Conservation (phyloP, 2,113 vertebrate genomes). For the Tringa solitaria region DNA sequence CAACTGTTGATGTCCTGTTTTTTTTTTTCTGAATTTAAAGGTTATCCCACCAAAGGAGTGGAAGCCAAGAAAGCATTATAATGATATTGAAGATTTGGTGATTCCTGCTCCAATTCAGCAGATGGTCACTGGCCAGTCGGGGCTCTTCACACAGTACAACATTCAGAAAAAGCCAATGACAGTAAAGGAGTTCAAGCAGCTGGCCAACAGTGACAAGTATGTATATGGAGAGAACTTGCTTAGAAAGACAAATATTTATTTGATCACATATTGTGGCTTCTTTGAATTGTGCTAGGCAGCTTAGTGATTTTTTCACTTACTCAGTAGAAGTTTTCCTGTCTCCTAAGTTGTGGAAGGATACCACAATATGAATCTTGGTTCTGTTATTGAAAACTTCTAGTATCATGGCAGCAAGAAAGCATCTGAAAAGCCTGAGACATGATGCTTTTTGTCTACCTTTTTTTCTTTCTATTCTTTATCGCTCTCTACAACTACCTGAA, state of each 20-base stretch:
- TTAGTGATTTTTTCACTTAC: neutral
- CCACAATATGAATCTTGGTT: neutral
- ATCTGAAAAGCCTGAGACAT: neutral
- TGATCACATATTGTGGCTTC: neutral
- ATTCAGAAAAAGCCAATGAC: conserved; percentile 83
- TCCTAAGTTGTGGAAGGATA: neutral
- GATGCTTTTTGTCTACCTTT: neutral
- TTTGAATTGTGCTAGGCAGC: neutral
- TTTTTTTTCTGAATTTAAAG: conserved; percentile 61
- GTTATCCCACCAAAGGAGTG: conserved; percentile 82
- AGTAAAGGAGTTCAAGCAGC: conserved; percentile 77
- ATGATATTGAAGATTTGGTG: conserved; percentile 79
- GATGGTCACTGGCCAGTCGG: conserved; percentile 78
- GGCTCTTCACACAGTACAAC: conserved; percentile 80
- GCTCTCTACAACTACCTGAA: neutral
- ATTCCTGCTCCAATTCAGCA: conserved; percentile 84
- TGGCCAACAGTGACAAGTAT: conserved; percentile 82
- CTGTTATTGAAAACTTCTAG: neutral
- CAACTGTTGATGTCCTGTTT: neutral
- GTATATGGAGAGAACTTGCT: conserved; percentile 8
- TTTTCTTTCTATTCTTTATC: neutral
- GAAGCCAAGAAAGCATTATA: conserved; percentile 79
- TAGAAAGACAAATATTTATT: neutral
- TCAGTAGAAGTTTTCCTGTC: neutral
- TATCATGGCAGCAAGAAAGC: neutral